Conservation (phyloP, 2,797 vertebrate species). For the Phaenicophaeus curvirostris region DNA sequence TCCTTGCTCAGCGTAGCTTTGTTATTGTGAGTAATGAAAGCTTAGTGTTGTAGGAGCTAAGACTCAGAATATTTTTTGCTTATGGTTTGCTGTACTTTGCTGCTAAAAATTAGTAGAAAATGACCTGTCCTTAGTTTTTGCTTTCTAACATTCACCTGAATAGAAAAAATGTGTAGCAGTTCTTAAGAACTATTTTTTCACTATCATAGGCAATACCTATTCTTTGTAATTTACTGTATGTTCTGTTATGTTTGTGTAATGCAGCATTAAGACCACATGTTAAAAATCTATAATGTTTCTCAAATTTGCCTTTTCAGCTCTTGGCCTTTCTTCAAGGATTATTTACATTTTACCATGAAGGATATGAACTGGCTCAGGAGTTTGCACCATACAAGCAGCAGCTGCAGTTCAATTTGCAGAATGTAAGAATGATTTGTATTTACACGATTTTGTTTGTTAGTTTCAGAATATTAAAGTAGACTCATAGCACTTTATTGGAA, state of each 20-base stretch:
- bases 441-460: not conserved
- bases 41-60: not conserved
- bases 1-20: not conserved
- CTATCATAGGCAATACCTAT: not conserved
- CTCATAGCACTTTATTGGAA: not conserved
- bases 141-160: not conserved
- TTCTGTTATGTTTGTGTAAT: not conserved
- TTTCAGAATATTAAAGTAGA: not conserved
- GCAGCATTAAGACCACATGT: not conserved
- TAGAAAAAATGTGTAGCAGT: not conserved
- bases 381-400: conserved; percentile 98
- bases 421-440: conserved; percentile 82
- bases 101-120: not conserved
- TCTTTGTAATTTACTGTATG: not conserved
- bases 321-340: conserved; percentile 97
- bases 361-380: conserved; percentile 95
- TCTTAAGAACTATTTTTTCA: not conserved
- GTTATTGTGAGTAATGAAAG: not conserved
- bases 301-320: conserved; percentile 82
- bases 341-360: conserved; percentile 98
- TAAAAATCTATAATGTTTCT: conserved; percentile 22
- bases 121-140: not conserved
- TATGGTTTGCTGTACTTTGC: not conserved
- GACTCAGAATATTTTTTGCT: not conserved
- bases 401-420: conserved; percentile 97